Evolutionary conservation across 37 sponge, comb jelly and placozoan genomes (phyloP).

Genomic region (Agelas oroides): DNA sequence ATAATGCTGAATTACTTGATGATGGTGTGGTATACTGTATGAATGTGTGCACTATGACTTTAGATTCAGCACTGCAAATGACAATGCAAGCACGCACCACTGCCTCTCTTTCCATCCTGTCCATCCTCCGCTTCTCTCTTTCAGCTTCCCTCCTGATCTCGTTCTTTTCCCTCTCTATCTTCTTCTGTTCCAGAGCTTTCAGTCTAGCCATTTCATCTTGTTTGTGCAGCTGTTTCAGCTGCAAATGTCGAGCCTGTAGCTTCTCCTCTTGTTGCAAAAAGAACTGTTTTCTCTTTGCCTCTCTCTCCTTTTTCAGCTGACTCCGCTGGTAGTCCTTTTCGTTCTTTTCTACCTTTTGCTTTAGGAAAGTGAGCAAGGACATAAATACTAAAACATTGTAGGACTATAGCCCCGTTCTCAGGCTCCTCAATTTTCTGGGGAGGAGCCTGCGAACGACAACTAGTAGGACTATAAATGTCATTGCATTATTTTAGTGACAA

Average conservation of each 20-base stretch:
- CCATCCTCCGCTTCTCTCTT: slow-evolving; percentile 8
- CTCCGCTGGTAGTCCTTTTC: background rate
- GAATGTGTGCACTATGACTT: no score
- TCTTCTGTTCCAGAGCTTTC: background rate
- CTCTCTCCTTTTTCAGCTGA: slow-evolving; percentile 23
- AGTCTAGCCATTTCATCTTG: background rate
- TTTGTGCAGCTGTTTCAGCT: background rate
- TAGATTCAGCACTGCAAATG: no score
- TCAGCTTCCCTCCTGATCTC: slow-evolving; percentile 24
- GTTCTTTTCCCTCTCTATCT: slow-evolving; percentile 27
- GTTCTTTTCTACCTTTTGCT: background rate
- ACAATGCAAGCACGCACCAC: no score
- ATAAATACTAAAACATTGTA: no score
- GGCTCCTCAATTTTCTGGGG: no score
- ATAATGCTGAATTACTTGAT: no score
- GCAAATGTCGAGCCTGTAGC: slow-evolving; percentile 5
- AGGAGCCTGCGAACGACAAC: no score
- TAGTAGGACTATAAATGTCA: no score
- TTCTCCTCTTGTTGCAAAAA: slow-evolving; percentile 34
- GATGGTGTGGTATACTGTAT: no score
- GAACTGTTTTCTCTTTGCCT: slow-evolving; percentile 25
- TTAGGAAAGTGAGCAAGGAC: no score
- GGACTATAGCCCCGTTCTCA: no score
- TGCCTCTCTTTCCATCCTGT: background rate
- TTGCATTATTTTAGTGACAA: no score